These are phyloP conservation scores for Tokudaia muenninki DNA, from an alignment of 2,797 vertebrate species.

Conservation along the genomic window DNA sequence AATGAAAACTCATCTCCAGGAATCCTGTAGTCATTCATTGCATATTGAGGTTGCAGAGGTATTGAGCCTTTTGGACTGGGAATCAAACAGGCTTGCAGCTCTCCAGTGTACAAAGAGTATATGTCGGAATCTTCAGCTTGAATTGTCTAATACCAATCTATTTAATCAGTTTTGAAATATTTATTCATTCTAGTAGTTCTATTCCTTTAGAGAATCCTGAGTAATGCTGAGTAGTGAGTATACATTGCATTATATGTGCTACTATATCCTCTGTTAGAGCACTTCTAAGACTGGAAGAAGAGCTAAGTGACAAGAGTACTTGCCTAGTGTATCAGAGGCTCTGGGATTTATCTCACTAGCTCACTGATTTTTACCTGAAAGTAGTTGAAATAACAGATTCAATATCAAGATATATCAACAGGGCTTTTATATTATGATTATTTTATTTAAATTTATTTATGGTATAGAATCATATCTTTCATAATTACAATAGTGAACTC, in stretches of 20 bases:
- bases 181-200: neutral
- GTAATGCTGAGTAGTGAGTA: neutral
- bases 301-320: neutral
- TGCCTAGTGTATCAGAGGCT: neutral
- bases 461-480: neutral
- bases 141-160: neutral
- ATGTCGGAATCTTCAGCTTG: no score
- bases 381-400: neutral
- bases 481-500: neutral
- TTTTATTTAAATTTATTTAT: constrained; percentile 28
- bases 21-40: neutral
- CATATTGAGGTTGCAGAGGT: neutral
- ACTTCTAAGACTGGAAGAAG: no score
- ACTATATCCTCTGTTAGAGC: neutral
- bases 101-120: no score
- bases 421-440: neutral
- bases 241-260: neutral
- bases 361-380: neutral
- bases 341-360: neutral
- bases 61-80: no score
- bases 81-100: neutral
- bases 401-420: neutral
- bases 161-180: neutral
- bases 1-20: neutral
- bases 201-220: neutral